Conservation (phyloP, 1,140 invertebrate species). For the Thereuonema tuberculata region DNA sequence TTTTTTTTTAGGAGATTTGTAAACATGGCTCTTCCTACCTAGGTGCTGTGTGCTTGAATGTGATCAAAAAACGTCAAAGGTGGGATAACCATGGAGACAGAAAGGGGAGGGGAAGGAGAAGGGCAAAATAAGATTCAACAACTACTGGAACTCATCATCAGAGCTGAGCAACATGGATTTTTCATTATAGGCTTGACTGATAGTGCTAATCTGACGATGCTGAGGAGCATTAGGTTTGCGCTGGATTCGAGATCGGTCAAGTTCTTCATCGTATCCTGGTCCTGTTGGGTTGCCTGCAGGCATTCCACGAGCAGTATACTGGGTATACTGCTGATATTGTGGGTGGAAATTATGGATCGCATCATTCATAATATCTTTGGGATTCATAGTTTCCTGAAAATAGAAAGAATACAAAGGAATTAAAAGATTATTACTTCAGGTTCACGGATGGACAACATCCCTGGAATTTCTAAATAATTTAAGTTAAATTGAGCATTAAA, state of each 20-base stretch:
- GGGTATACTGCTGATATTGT: conserved; percentile 99
- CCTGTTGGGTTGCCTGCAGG: neutral
- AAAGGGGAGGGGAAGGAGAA: too few relatives aligned
- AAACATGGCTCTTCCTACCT: too few relatives aligned
- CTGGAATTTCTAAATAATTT: too few relatives aligned
- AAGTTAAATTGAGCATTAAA: too few relatives aligned
- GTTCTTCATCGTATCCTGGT: conserved; percentile 5
- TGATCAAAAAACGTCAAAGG: too few relatives aligned
- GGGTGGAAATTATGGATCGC: conserved; percentile 99
- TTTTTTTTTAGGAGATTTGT: too few relatives aligned
- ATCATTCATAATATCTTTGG: conserved; percentile 99
- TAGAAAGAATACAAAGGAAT: conserved; percentile 16
- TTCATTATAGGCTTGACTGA: conserved; percentile 60
- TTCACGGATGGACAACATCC: neutral
- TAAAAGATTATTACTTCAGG: neutral
- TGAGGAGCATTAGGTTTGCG: conserved; percentile 3
- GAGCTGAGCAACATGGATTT: conserved; percentile 91
- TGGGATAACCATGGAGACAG: too few relatives aligned
- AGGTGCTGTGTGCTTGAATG: too few relatives aligned
- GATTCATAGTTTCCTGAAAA: conserved; percentile 97
- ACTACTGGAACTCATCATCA: conserved; percentile 86
- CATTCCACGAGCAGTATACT: conserved; percentile 58
- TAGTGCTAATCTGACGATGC: conserved; percentile 15
- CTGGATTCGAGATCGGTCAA: neutral
- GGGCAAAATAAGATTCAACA: too few relatives aligned